Evolutionary conservation across 2,113 vertebrate genomes (phyloP).

Genomic region (Cynocephalus volans): DNA sequence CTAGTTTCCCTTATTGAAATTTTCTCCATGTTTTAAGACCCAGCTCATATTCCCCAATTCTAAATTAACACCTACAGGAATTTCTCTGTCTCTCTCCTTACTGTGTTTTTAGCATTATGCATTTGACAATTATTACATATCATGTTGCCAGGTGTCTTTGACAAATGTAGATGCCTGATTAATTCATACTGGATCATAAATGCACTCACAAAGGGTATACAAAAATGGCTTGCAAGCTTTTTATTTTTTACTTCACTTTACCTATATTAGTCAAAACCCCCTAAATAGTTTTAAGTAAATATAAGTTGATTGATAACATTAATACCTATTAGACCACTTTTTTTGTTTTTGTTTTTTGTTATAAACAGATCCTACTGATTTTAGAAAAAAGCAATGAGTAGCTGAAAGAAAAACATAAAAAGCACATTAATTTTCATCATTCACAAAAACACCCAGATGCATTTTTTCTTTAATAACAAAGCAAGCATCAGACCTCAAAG

Average conservation of each 20-base stretch:
- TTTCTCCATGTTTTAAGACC: background rate
- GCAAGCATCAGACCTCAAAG: slow-evolving; percentile 16
- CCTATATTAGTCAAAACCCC: background rate
- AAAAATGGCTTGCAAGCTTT: background rate
- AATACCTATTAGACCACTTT: background rate
- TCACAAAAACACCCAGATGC: background rate
- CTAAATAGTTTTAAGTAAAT: slow-evolving; percentile 48
- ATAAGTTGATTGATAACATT: background rate
- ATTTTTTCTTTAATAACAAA: slow-evolving; percentile 37
- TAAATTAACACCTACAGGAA: background rate
- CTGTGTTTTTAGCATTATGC: background rate
- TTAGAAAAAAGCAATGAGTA: background rate
- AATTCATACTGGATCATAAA: background rate
- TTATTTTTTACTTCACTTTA: background rate
- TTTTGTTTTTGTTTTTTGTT: background rate
- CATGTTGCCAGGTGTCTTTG: background rate
- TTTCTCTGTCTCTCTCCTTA: background rate
- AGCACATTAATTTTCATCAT: slow-evolving; percentile 46
- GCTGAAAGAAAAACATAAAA: background rate
- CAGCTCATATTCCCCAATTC: background rate
- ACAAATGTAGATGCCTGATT: slow-evolving; percentile 6
- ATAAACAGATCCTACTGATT: background rate
- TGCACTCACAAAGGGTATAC: background rate
- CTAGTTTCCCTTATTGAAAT: background rate
- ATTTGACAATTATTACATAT: slow-evolving; percentile 30